A percentile compares a stretch with the other conserved stretches of the same genome.
Evolutionary conservation across 2,113 vertebrate species (phyloP).

Genomic region (Rhagologus leucostigma): DNA sequence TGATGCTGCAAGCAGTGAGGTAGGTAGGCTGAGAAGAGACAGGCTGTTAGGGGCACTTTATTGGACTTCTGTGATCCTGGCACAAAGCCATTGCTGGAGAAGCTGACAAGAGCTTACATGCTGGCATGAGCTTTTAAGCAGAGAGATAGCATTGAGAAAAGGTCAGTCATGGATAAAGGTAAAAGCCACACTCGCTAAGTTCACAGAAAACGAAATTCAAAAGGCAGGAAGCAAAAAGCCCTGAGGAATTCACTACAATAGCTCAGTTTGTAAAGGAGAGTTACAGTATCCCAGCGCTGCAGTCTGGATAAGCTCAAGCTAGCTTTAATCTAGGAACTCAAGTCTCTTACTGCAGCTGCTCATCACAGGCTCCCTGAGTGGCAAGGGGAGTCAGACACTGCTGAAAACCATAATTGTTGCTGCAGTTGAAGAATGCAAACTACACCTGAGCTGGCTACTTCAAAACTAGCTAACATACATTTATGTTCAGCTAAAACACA

Average conservation of each 20-base stretch:
- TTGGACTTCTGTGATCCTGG: neutral
- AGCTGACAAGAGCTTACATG: neutral
- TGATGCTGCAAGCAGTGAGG: fast-evolving
- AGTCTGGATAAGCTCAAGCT: neutral
- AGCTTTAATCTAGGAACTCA: neutral
- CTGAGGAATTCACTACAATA: neutral
- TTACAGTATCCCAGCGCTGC: neutral
- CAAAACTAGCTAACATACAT: neutral
- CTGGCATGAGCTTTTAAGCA: neutral
- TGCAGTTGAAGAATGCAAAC: neutral
- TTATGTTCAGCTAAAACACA: neutral
- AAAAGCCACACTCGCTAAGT: neutral
- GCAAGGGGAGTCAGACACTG: neutral
- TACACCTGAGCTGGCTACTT: neutral
- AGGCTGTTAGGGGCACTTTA: neutral
- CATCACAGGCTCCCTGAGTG: neutral
- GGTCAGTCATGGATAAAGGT: neutral
- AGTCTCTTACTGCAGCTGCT: neutral
- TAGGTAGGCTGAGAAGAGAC: neutral
- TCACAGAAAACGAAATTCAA: conserved; percentile 23
- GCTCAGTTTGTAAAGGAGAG: neutral
- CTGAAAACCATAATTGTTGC: neutral
- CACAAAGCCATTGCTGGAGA: neutral
- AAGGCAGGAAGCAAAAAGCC: neutral
- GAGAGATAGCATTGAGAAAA: neutral